Base-by-base conservation (phyloP, 2,113 vertebrate species). In the Malurus elegans region DNA sequence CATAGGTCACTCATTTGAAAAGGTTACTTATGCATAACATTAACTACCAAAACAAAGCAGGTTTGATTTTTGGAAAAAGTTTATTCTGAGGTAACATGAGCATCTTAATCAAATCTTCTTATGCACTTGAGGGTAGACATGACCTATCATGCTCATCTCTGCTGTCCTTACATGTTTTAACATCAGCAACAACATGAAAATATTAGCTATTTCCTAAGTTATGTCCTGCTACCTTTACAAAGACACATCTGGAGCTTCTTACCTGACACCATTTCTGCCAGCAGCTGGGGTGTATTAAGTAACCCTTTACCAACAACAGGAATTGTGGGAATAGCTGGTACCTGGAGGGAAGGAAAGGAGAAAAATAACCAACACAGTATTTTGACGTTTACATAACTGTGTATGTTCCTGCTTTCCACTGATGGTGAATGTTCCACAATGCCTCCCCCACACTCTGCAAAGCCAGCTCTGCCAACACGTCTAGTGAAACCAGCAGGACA, bases 191-290 rank as follows among this genome's bases (percentile, higher is more conserved):
- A 67, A 21, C 16, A 56, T 54, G 50, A 50, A 75, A 73, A n/a
- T 2, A 1, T 18, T 18, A 80, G 9, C 9, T 51, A 18, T 61
- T 36, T 10, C 10, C 0, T 13, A 69, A 50, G 12, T 31, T 18
- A 60, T 1, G 4, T 15, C 23, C n/a, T 32, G 32, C 31, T 36
- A 45, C 14, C 67, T 86, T 18, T 6, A 80, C 29, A 64, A 79
- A 83, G 10, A 2, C 2, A 0, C 36, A 79, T 6, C 13, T 38
- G n/a, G 26, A 36, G 50, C 32, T 92, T 81, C 97, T 96, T 69
- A 99, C 99, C 99, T 96, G 99, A 98, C 53, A 97, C 98, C 18
- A 98, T 62, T 47, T 96, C 89, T 74, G 98, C 94, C 1, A 99
- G 96, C 47, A 99, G 69, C 4, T 97, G 54, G 10, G 98, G 96